Percentiles rank a stretch among this genome's conserved stretches.
Evolutionary conservation across 2,888 invertebrate species (phyloP).

Genomic region (Erebia aethiops): DNA sequence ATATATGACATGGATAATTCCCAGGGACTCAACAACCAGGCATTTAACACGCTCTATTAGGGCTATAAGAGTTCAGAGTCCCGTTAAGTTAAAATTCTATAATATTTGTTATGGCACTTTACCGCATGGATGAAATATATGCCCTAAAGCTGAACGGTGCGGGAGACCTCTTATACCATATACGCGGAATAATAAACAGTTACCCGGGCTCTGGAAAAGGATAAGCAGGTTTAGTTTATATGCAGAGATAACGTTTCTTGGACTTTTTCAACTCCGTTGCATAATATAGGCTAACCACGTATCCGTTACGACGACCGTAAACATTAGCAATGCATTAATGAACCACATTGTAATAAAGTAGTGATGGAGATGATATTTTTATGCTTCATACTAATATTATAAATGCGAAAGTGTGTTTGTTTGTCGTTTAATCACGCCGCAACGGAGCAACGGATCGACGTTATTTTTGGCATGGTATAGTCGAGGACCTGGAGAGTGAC

Average conservation of each 20-base stretch:
- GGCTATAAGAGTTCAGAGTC: constrained; percentile 17
- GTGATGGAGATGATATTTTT: not conserved
- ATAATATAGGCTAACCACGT: constrained; percentile 36
- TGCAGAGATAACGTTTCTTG: constrained; percentile 38
- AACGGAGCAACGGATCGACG: too few species aligned
- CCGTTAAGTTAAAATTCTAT: constrained; percentile 32
- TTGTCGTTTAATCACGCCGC: too few species aligned
- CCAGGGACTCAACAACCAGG: not conserved
- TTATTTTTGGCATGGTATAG: too few species aligned
- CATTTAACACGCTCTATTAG: constrained; percentile 11
- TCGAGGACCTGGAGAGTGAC: too few species aligned
- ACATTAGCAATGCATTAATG: constrained; percentile 14
- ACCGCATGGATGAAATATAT: constrained; percentile 33
- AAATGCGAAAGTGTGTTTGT: too few species aligned
- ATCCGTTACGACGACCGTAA: constrained; percentile 37
- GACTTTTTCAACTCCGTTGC: constrained; percentile 39
- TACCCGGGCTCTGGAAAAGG: constrained; percentile 38
- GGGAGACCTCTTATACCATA: constrained; percentile 29
- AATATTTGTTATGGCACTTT: constrained; percentile 30
- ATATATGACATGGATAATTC: not conserved
- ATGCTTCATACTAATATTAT: not conserved
- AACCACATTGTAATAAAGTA: not conserved
- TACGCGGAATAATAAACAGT: constrained; percentile 38
- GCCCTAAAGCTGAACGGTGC: constrained; percentile 31
- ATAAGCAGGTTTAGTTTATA: constrained; percentile 32